phyloP scores from a whole-genome alignment of 1,140 invertebrate species.

The Acromyrmex echinatior region DNA sequence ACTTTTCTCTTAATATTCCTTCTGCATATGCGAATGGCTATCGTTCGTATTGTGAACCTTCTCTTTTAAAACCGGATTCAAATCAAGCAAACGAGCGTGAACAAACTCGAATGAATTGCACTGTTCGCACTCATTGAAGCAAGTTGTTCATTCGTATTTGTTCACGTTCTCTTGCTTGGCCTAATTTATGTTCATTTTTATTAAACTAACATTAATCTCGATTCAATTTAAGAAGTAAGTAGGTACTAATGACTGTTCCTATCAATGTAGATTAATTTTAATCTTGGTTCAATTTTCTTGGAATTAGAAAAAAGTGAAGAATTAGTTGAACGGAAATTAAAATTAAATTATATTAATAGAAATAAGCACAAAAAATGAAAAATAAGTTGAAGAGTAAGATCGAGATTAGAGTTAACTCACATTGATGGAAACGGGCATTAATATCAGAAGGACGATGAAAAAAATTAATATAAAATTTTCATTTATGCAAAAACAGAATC shows the following conservation, averaged over 20 bases:
- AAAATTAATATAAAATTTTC: not conserved
- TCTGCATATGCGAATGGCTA: not conserved
- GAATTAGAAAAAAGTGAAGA: no score
- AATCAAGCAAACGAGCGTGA: not conserved
- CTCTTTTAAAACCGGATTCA: not conserved
- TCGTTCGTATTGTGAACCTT: not conserved
- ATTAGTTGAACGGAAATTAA: no score
- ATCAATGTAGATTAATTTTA: no score
- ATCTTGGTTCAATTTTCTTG: no score
- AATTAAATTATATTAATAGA: no score
- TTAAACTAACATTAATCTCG: no score
- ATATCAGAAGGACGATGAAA: not conserved
- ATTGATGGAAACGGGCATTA: not conserved
- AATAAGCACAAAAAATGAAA: no score
- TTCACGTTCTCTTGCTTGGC: not conserved
- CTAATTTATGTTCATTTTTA: not conserved
- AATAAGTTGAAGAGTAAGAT: no score
- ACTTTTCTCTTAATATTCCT: no score
- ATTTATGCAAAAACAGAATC: not conserved
- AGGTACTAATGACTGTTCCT: no score
- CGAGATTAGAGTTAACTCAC: no score
- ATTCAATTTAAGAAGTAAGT: no score
- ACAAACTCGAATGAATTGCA: not conserved
- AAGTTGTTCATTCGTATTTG: not conserved
- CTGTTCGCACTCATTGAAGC: not conserved